A percentile compares a stretch with the other conserved stretches of the same genome.
Evolutionary conservation across 2,113 vertebrate species (phyloP).

Genomic region (Dinomys branickii): DNA sequence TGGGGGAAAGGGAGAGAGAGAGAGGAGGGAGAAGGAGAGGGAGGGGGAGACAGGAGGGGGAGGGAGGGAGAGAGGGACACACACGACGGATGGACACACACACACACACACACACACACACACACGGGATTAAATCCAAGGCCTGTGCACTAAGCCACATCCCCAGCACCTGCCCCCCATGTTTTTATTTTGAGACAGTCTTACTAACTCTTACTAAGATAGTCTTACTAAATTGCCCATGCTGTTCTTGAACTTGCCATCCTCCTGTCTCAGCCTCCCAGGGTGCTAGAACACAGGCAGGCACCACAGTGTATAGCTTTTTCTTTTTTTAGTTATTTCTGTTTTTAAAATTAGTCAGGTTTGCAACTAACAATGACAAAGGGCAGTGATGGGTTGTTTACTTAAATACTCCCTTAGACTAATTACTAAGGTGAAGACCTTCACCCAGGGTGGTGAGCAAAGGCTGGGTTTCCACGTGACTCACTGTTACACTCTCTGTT

Average conservation of each 20-base stretch:
- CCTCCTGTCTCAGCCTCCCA: not conserved
- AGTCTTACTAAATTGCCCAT: not conserved
- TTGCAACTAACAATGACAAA: constrained; percentile 32
- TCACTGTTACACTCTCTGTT: not conserved
- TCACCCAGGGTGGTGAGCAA: not conserved
- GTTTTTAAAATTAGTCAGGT: not conserved
- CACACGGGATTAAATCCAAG: not conserved
- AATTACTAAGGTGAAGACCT: constrained; percentile 47
- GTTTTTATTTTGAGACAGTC: not conserved
- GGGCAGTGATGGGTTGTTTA: not conserved
- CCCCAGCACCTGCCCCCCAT: not conserved
- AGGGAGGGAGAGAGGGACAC: too few relatives aligned
- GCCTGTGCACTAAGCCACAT: not conserved
- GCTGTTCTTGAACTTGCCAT: not conserved
- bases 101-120: not conserved
- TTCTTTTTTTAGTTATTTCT: too few relatives aligned
- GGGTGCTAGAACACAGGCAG: not conserved
- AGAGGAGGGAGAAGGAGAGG: too few relatives aligned
- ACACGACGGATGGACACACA: too few relatives aligned
- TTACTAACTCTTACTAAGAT: not conserved
- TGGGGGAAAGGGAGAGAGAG: too few relatives aligned
- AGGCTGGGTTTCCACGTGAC: constrained; percentile 19
- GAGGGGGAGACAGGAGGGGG: too few relatives aligned
- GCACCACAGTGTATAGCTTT: not conserved
- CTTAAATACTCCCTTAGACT: not conserved